Base-by-base conservation (phyloP, 2,113 vertebrate species). In the Hylia prasina region DNA sequence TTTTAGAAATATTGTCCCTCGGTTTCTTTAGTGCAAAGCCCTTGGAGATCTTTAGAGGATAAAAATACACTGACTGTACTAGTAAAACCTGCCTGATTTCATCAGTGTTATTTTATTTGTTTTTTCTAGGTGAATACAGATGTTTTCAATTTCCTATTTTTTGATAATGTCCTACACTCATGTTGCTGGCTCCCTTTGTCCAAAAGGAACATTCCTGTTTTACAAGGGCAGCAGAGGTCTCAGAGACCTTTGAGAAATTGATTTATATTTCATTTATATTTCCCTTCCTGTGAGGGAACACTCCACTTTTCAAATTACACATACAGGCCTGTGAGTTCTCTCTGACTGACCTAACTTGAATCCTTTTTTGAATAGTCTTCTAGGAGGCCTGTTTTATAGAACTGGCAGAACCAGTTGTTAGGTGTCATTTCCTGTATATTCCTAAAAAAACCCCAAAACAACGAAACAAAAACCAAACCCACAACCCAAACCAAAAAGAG, bases 371-470 rank as follows among this genome's bases (percentile, higher is more conserved):
- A 95, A 69, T 87, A 85, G 90, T 83, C 58, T 84, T 91, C 71
- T 61, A 83, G 82, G 66, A 93, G 61, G 11, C n/a, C 54, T 80
- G 53, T 89, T 94, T 81, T 82, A 80, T 6, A 84, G 66, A 95
- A 96, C 96, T 95, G 80, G 96, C 56, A 89, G 56, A 96, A 95
- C 95, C 77, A 71, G 97, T 92, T 91, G 65, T 48, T 56, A 66
- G 33, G 51, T 92, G 88, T 86, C 15, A 94, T 84, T 94, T 80
- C 82, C 84, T 91, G 87, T n/a, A n/a, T 73, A 84, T 82, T 87
- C n/a, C 51, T 68, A 13, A 3, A 44, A 51, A 42, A n/a, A 11
- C 18, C 45, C 45, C 21, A 24, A 35, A 23, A 54, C 23, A 11
- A 18, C 7, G 19, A 25, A 24, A 6, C 17, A 17, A 53, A 77